A percentile compares a stretch with the other conserved stretches of the same genome.
phyloP scores from a whole-genome alignment of 2,797 vertebrate species.

The Smutsia gigantea region DNA sequence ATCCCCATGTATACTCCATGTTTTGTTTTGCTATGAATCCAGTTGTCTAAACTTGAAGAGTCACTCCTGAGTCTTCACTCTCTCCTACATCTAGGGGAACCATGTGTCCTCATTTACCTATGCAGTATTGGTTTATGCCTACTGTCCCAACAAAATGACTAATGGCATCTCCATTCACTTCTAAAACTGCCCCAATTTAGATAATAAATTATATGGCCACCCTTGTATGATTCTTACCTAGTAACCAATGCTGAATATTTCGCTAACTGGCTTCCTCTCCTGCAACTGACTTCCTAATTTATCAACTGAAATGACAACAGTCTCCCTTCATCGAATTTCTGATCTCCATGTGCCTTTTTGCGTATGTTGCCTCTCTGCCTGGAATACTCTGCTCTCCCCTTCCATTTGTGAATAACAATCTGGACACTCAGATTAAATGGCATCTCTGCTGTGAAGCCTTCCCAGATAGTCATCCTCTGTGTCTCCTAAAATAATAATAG shows the following conservation, averaged over 20 bases:
- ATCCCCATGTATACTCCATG: neutral
- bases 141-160: neutral
- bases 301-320: neutral
- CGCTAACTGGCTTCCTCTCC: neutral
- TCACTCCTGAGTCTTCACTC: neutral
- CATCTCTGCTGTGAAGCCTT: neutral
- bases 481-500: neutral
- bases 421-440: constrained; percentile 17
- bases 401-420: neutral
- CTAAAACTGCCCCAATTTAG: neutral
- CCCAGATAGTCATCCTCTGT: neutral
- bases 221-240: neutral
- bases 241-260: neutral
- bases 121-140: neutral
- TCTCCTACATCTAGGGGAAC: neutral
- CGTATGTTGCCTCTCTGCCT: neutral
- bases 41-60: neutral
- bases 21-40: neutral
- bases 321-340: neutral
- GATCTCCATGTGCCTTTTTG: neutral
- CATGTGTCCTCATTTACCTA: neutral
- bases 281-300: neutral
- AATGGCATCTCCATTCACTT: neutral
- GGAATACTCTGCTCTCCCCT: neutral
- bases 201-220: neutral